A percentile compares a stretch with the other conserved stretches of the same genome.
phyloP scores from a whole-genome alignment of 2,113 vertebrate species.

The Hippolais icterina region DNA sequence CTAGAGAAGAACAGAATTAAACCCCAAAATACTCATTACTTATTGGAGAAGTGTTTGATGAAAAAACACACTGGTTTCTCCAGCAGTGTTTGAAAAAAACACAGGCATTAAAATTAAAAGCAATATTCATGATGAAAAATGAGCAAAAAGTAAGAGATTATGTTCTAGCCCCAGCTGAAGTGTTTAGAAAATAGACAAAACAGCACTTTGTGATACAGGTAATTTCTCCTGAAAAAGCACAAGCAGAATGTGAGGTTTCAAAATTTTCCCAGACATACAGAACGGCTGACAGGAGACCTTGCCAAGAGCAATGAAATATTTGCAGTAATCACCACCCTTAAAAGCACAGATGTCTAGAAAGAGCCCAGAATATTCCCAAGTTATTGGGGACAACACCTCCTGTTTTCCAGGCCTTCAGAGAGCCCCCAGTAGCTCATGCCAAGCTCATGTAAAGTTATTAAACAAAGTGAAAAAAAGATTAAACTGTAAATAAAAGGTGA shows the following conservation, averaged over 20 bases:
- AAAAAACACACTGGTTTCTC: neutral
- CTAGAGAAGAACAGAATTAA: neutral
- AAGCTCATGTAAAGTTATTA: neutral
- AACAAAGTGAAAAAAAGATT: neutral
- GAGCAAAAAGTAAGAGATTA: neutral
- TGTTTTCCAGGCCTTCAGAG: neutral
- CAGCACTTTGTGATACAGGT: neutral
- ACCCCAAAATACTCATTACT: neutral
- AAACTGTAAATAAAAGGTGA: neutral
- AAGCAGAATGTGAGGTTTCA: neutral
- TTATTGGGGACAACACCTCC: neutral
- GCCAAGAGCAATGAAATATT: neutral
- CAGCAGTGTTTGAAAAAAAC: neutral
- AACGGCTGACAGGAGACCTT: neutral
- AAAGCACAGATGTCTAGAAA: neutral
- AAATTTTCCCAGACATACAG: neutral
- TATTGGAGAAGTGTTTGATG: neutral
- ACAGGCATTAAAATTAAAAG: neutral
- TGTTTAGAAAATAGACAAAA: conserved; percentile 1
- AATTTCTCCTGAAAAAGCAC: neutral
- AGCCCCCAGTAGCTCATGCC: neutral
- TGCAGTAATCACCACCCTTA: neutral
- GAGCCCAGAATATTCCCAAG: neutral
- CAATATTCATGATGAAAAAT: neutral
- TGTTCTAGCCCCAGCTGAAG: neutral